Conservation (phyloP, 2,888 invertebrate genomes). For the Capitulum mitella region DNA sequence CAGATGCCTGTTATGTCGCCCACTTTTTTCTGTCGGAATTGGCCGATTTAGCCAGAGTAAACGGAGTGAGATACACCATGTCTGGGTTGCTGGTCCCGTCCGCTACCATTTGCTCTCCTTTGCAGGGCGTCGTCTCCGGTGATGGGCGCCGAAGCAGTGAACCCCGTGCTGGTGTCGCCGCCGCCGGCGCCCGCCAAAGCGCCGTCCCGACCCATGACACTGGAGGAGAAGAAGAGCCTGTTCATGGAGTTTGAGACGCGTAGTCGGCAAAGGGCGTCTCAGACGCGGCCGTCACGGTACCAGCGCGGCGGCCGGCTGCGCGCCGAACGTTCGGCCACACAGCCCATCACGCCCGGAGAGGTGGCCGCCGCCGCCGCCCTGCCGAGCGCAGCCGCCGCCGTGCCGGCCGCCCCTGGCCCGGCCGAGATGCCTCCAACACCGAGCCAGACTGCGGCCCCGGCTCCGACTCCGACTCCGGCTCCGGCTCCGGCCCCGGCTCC, state of each 20-base stretch:
- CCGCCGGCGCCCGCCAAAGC: constrained; percentile 69
- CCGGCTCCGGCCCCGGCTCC: no score
- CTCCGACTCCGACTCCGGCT: no score
- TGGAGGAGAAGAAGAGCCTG: constrained; percentile 77
- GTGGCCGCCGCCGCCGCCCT: constrained; percentile 14
- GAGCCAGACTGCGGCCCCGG: background rate
- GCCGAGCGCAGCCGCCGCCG: background rate
- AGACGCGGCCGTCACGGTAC: constrained; percentile 81
- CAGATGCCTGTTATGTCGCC: no score
- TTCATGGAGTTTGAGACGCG: constrained; percentile 81
- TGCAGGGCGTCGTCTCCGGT: constrained; percentile 70
- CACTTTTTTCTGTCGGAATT: no score
- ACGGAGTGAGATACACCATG: no score
- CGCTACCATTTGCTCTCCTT: no score
- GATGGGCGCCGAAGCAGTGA: constrained; percentile 62
- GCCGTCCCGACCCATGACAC: constrained; percentile 88
- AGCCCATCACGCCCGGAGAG: constrained; percentile 16
- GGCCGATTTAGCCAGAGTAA: no score
- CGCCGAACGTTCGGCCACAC: constrained; percentile 63
- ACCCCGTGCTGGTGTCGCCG: constrained; percentile 52
- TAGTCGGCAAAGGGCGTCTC: constrained; percentile 50
- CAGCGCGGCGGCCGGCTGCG: constrained; percentile 82
- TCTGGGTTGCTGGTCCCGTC: no score
- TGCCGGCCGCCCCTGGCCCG: no score
- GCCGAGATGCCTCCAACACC: no score